Percentiles rank a stretch among this genome's conserved stretches.
Conservation (phyloP, 2,797 vertebrate species). For the Holocentrus rufus region DNA sequence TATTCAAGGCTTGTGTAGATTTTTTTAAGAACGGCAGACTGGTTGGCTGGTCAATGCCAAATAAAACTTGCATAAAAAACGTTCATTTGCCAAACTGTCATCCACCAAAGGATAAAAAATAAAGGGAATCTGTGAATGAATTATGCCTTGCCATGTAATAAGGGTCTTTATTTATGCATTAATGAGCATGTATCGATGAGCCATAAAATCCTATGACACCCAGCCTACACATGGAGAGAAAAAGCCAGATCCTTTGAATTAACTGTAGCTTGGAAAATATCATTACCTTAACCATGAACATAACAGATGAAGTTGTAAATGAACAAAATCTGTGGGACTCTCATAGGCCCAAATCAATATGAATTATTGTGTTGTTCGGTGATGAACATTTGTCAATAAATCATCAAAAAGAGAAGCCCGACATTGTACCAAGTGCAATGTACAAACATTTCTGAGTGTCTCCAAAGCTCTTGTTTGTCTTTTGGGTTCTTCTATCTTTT, state of each 20-base stretch:
- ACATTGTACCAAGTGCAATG: neutral
- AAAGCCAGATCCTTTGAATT: neutral
- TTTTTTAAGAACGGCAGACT: neutral
- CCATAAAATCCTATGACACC: neutral
- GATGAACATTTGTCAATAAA: neutral
- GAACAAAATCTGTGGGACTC: neutral
- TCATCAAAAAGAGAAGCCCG: neutral
- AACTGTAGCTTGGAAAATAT: neutral
- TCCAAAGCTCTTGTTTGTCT: too few relatives aligned
- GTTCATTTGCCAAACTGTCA: neutral
- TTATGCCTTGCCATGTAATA: neutral
- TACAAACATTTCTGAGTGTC: too few relatives aligned
- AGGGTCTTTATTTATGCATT: neutral
- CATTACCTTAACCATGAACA: neutral
- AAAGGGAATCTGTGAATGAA: neutral
- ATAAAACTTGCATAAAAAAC: neutral
- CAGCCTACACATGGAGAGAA: neutral
- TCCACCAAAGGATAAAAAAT: neutral
- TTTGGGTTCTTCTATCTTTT: too few relatives aligned
- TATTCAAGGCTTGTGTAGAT: neutral
- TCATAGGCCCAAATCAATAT: neutral
- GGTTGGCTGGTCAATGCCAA: neutral
- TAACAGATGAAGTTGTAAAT: conserved; percentile 22
- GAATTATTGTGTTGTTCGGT: neutral
- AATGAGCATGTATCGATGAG: neutral